These are phyloP conservation scores for Physocephala rufipes DNA, from an alignment of 2,888 invertebrate genomes.

Conservation along the genomic window DNA sequence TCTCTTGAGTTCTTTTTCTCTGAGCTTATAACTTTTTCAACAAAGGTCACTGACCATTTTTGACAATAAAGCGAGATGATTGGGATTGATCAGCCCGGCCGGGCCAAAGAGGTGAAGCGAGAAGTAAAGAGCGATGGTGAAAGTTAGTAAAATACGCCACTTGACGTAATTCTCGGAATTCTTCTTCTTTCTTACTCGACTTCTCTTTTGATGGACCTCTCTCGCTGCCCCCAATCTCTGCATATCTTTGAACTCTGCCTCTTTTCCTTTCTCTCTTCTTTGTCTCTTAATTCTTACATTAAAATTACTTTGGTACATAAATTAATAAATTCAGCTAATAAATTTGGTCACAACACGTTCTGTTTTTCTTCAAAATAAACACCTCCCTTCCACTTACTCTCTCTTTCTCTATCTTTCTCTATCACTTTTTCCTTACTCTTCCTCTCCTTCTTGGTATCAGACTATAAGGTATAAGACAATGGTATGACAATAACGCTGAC, in stretches of 20 bases:
- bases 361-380: background rate
- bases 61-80: constrained; percentile 23
- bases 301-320: background rate
- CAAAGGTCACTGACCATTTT: constrained; percentile 45
- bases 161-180: background rate
- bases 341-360: background rate
- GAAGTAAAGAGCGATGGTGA: background rate
- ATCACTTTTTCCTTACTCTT: background rate
- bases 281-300: too few relatives aligned
- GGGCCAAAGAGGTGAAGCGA: constrained; percentile 11
- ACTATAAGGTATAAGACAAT: constrained; percentile 25
- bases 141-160: background rate
- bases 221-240: too few relatives aligned
- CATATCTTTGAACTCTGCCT: too few relatives aligned
- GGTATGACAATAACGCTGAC: background rate
- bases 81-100: too few relatives aligned
- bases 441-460: background rate
- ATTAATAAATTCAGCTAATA: constrained; percentile 15
- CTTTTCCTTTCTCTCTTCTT: too few relatives aligned
- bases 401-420: background rate
- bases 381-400: background rate
- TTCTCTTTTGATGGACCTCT: too few relatives aligned
- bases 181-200: too few relatives aligned
- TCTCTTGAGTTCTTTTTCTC: background rate
- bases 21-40: too few relatives aligned